Base-by-base conservation (phyloP, 2,888 invertebrate genomes). In the Pachydiplax longipennis region DNA sequence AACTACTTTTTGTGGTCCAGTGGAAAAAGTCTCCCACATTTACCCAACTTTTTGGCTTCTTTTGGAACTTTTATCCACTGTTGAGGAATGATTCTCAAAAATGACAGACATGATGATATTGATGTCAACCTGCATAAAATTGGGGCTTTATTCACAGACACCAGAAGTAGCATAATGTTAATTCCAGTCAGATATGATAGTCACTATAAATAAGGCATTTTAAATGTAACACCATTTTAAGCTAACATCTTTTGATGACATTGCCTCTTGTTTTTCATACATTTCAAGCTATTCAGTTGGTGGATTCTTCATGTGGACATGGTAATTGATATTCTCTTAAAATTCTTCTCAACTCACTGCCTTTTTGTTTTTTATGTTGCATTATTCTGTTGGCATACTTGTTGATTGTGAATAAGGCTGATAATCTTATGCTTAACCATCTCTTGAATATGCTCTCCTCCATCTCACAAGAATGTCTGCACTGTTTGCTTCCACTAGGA, bases 351-450 rank as follows among this genome's bases (percentile, higher is more conserved):
- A 53, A 73, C 4, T 73, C 37, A 37, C 53, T 61, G 87, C 87
- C 61, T 87, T 5, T 87, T 1, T 87, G 61, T 61, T 37, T 61
- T 53, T 61, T 87, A 87, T 37, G 61, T 73, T 90, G 90, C 53
- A 80, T 53, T 15, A 8, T 53, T 53, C 53, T 53, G 53, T 53
- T 82, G 18, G 82, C 73, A 73, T 73, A 87, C 35, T 65, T 87
- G 40, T 61, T 61, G 25, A 25, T 80, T 80, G 90, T 80, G 90
- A 90, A 80, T 90, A 90, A 80, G 80, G 90, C 90, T 90, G 80
- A 90, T 90, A 90, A 44, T 90, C 80, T 90, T 80, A 80, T 53
- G 80, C 80, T 90, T 90, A 53, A 22, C 90, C 10, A 25, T 80
- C 13, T 37, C 40, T 44, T 12, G 10, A 25, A 18, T 40, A n/a